Evolutionary conservation across 2,888 invertebrate species (phyloP).

Genomic region (Ectobius pallidus): DNA sequence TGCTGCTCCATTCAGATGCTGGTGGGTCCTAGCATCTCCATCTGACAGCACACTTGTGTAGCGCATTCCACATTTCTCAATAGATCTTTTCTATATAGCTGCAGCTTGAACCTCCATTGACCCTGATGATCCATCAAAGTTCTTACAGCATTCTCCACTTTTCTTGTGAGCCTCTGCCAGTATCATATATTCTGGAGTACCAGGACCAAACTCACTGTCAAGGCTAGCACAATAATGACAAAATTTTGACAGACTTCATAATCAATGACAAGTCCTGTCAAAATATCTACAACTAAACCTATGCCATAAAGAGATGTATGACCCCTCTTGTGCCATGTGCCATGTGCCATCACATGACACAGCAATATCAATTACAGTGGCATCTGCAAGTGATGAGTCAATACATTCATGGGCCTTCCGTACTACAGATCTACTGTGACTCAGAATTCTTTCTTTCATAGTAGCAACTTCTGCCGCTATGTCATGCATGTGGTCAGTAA

Average conservation of each 20-base stretch:
- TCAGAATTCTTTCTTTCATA: not conserved
- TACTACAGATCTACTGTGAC: not conserved
- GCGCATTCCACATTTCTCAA: constrained; percentile 31
- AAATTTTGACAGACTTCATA: constrained; percentile 26
- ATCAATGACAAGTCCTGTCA: constrained; percentile 40
- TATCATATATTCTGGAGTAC: not conserved
- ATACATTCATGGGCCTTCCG: not conserved
- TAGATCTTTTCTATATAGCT: not conserved
- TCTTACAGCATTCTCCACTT: no score
- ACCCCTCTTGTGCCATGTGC: no score
- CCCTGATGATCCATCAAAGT: not conserved
- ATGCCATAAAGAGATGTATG: no score
- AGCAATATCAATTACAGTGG: not conserved
- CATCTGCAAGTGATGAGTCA: not conserved
- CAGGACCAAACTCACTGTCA: not conserved
- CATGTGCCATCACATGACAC: not conserved
- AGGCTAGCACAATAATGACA: not conserved
- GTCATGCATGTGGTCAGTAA: not conserved
- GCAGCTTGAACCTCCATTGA: not conserved
- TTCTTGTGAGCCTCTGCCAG: not conserved
- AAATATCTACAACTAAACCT: constrained; percentile 33
- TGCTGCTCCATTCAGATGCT: not conserved
- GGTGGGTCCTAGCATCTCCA: constrained; percentile 31
- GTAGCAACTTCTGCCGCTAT: not conserved
- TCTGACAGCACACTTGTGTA: constrained; percentile 32